phyloP scores from a whole-genome alignment of 2,113 vertebrate genomes.

The Prolemur simus region DNA sequence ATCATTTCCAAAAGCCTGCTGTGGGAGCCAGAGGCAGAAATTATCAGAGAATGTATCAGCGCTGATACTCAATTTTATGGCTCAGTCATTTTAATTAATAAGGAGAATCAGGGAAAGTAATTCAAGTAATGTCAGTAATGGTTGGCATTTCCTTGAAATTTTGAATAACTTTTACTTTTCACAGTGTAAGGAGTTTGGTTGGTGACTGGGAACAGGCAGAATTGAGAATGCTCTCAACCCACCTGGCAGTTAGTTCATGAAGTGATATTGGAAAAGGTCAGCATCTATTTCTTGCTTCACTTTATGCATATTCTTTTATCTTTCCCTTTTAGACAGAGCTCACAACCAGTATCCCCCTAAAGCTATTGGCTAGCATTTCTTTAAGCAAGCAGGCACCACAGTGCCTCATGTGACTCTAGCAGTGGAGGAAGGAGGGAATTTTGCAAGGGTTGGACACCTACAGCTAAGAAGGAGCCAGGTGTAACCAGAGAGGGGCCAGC shows the following conservation, averaged over 20 bases:
- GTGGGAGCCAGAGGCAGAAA: background rate
- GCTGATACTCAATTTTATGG: slow-evolving; percentile 25
- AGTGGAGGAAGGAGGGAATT: background rate
- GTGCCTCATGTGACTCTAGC: background rate
- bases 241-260: background rate
- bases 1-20: background rate
- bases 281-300: background rate
- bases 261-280: background rate
- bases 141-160: slow-evolving; percentile 38
- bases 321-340: background rate
- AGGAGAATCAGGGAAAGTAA: background rate
- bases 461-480: background rate
- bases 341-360: background rate
- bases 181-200: background rate
- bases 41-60: background rate
- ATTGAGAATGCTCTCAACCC: background rate
- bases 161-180: background rate
- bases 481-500: background rate
- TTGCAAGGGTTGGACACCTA: background rate
- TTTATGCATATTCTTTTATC: background rate
- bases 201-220: background rate
- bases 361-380: background rate
- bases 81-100: slow-evolving; percentile 51
- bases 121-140: background rate
- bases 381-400: background rate